Evolutionary conservation across 2,888 invertebrate genomes (phyloP).

Genomic region (Sphecodes monilicornis): DNA sequence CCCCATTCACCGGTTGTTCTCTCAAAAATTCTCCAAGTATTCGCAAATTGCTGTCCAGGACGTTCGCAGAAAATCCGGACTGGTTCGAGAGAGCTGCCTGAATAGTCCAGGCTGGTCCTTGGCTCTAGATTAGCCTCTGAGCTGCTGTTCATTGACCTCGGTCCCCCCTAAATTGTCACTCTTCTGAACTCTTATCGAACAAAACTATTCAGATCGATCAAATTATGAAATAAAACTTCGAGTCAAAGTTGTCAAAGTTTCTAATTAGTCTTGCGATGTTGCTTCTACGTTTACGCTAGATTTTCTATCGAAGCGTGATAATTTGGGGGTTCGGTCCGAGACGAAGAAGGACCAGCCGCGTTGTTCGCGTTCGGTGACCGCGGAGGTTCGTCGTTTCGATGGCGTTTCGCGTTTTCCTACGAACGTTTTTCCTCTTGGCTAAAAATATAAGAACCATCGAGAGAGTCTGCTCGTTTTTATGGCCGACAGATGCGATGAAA

Average conservation of each 20-base stretch:
- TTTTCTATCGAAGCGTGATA: no score
- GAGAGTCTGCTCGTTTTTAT: not conserved
- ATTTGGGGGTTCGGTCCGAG: no score
- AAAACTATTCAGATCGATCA: no score
- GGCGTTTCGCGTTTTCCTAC: not conserved
- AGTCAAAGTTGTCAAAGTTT: no score
- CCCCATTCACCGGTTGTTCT: no score
- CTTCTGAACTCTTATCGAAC: no score
- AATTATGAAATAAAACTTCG: no score
- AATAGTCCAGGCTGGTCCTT: not conserved
- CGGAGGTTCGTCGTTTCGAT: not conserved
- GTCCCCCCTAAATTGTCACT: not conserved
- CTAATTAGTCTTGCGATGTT: no score
- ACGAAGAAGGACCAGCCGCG: not conserved
- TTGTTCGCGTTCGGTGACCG: not conserved
- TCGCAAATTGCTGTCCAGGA: no score
- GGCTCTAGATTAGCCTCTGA: not conserved
- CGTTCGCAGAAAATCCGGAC: not conserved
- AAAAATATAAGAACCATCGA: not conserved
- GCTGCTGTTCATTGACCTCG: not conserved
- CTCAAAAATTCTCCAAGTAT: no score
- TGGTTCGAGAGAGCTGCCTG: not conserved
- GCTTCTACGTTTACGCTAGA: no score
- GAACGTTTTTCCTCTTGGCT: not conserved
- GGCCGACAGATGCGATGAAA: constrained; percentile 9